Percentiles rank a stretch among this genome's conserved stretches.
These are phyloP conservation scores for Nettapus auritus DNA, from an alignment of 2,113 vertebrate genomes.

Conservation along the genomic window DNA sequence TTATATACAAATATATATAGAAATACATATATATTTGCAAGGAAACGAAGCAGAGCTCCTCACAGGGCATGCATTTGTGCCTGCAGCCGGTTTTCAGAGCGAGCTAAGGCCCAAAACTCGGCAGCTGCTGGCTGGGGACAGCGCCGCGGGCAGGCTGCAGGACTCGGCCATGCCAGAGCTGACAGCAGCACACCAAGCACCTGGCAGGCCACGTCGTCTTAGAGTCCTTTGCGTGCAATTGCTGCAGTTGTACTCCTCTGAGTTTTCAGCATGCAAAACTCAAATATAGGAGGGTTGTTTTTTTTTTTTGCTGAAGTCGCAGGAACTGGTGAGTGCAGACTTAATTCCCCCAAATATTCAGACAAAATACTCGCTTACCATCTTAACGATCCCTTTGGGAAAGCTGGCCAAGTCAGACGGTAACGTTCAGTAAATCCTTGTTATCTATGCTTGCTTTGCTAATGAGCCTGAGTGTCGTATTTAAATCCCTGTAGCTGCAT, in stretches of 20 bases:
- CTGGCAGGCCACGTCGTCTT: too few relatives aligned
- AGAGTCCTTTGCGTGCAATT: background rate
- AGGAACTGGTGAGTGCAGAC: background rate
- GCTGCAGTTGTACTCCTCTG: background rate
- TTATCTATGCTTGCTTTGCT: conserved; percentile 56
- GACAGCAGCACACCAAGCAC: background rate
- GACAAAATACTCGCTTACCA: background rate
- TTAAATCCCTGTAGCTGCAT: conserved; percentile 38
- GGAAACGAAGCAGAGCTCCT: fast-evolving
- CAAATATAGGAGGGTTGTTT: background rate
- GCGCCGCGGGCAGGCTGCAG: fast-evolving
- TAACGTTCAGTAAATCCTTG: conserved; percentile 40
- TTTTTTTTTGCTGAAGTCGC: background rate
- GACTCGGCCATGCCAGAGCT: background rate
- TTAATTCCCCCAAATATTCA: conserved; percentile 9
- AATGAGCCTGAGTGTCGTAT: conserved; percentile 35
- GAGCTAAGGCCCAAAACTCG: too few relatives aligned
- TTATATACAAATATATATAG: too few relatives aligned
- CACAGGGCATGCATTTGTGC: fast-evolving
- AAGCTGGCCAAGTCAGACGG: conserved; percentile 15
- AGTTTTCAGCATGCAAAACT: background rate
- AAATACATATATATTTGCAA: background rate
- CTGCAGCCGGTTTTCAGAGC: background rate
- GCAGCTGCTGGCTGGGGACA: fast-evolving
- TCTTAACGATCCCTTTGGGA: conserved; percentile 33